These are phyloP conservation scores for Emydocephalus ijimae DNA, from an alignment of 2,113 vertebrate genomes.

Conservation along the genomic window DNA sequence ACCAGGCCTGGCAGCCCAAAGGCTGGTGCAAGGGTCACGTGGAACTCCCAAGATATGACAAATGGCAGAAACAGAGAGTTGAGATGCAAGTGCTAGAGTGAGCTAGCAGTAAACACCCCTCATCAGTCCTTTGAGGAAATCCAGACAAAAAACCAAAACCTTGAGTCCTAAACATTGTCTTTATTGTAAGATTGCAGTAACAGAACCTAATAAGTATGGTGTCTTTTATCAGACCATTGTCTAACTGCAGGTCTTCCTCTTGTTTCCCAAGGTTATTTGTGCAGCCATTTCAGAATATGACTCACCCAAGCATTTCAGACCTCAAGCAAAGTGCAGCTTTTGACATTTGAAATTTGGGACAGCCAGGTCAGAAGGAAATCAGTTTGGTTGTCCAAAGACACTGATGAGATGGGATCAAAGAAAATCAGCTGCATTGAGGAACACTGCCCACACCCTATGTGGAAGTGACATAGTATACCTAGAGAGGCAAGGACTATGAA, in stretches of 20 bases:
- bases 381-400: not conserved
- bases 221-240: not conserved
- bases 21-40: not conserved
- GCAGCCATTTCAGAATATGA: not conserved
- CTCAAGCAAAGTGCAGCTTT: not conserved
- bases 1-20: not conserved
- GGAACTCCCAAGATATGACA: not conserved
- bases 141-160: not conserved
- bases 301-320: not conserved
- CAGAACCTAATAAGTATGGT: not conserved
- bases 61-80: not conserved
- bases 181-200: not conserved
- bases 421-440: not conserved
- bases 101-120: not conserved
- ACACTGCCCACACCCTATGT: not conserved
- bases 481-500: not conserved
- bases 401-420: not conserved
- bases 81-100: not conserved
- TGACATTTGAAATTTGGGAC: not conserved
- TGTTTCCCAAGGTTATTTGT: not conserved
- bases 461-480: not conserved
- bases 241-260: not conserved
- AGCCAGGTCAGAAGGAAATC: not conserved
- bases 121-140: not conserved
- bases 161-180: not conserved